Percentiles rank a stretch among this genome's conserved stretches.
These are phyloP conservation scores for Megatriorchis doriae DNA, from an alignment of 2,113 vertebrate species.

Conservation along the genomic window DNA sequence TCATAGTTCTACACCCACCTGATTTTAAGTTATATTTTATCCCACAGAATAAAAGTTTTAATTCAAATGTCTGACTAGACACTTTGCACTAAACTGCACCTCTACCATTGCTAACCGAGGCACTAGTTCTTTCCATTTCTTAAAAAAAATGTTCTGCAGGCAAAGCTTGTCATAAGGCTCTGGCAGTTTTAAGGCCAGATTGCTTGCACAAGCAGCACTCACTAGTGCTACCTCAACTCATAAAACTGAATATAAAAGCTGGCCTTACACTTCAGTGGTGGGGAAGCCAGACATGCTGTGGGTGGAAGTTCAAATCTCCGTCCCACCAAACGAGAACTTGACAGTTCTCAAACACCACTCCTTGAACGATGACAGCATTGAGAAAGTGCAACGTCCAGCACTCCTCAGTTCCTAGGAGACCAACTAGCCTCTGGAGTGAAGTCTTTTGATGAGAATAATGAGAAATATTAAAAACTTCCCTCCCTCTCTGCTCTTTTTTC, in stretches of 20 bases:
- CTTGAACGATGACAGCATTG: background rate
- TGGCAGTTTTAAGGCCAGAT: background rate
- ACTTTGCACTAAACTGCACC: background rate
- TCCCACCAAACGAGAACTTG: background rate
- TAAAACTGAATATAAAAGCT: background rate
- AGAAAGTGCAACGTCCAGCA: background rate
- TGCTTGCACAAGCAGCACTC: background rate
- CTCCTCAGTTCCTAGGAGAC: background rate
- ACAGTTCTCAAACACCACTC: background rate
- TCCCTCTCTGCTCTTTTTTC: background rate
- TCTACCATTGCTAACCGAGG: background rate
- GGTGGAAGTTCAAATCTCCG: background rate
- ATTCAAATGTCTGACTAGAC: background rate
- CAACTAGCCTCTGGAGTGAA: background rate
- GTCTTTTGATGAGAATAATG: background rate
- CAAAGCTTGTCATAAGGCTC: background rate
- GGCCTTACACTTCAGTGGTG: background rate
- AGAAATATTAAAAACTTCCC: background rate
- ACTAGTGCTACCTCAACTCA: background rate
- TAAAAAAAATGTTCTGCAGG: background rate
- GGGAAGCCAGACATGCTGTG: background rate
- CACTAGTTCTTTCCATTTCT: background rate
- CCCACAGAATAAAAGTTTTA: background rate
- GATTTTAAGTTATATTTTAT: background rate
- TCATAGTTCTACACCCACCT: background rate